These are phyloP conservation scores for Acleris sparsana DNA, from an alignment of 2,888 invertebrate genomes.

Conservation along the genomic window DNA sequence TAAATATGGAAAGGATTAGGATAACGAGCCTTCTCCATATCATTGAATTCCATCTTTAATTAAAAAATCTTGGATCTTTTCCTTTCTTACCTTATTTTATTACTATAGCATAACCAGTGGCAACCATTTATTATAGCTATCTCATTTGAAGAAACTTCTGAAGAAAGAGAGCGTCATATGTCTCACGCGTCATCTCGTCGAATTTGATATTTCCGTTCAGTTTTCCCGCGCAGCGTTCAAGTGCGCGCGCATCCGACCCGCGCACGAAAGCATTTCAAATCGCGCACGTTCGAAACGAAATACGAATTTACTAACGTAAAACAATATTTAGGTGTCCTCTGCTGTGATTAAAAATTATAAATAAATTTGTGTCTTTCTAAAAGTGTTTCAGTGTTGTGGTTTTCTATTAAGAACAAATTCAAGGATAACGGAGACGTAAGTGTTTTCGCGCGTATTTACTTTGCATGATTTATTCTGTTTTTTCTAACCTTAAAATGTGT, in stretches of 20 bases:
- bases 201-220: constrained; percentile 60
- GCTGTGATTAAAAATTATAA: constrained; percentile 14
- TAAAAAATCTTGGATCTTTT: too few relatives aligned
- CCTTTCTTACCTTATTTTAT: too few relatives aligned
- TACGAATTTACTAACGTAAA: constrained; percentile 41
- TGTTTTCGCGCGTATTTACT: constrained; percentile 20
- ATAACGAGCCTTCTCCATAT: too few relatives aligned
- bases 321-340: background rate
- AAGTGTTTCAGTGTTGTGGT: constrained; percentile 45
- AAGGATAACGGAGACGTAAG: constrained; percentile 31
- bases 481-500: constrained; percentile 9
- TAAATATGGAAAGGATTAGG: too few relatives aligned
- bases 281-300: constrained; percentile 56
- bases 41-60: too few relatives aligned
- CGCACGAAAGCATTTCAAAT: constrained; percentile 67
- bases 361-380: constrained; percentile 32
- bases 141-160: constrained; percentile 21
- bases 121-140: background rate
- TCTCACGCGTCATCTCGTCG: constrained; percentile 42
- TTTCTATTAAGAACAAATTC: constrained; percentile 36
- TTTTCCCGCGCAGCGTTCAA: constrained; percentile 62
- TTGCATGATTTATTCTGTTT: constrained; percentile 3
- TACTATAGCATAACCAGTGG: too few relatives aligned
- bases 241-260: constrained; percentile 68
- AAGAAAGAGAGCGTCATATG: constrained; percentile 42